Evolutionary conservation across 2,113 vertebrate genomes (phyloP).

Genomic region (Pardalotus punctatus): DNA sequence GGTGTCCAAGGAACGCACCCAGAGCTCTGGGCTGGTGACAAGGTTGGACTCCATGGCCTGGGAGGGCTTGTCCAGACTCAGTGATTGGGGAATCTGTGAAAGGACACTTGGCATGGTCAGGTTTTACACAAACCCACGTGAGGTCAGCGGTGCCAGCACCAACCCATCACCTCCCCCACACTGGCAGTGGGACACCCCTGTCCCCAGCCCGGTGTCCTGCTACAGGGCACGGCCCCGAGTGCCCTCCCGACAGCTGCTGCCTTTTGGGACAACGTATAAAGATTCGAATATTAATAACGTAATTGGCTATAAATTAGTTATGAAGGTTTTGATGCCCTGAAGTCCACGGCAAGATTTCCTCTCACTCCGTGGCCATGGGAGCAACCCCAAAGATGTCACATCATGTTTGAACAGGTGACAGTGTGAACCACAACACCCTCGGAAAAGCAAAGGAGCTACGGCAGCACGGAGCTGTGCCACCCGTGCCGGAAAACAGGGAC

Average conservation of each 20-base stretch:
- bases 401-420: not conserved
- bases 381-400: not conserved
- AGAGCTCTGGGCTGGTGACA: not conserved
- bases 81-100: not conserved
- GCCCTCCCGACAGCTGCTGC: slow-evolving; percentile 1
- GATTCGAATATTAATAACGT: slow-evolving; percentile 15
- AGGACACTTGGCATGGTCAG: rapidly evolving
- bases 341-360: not conserved
- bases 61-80: not conserved
- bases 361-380: not conserved
- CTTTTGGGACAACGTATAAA: not conserved
- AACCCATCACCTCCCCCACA: rapidly evolving
- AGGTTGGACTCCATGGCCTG: rapidly evolving
- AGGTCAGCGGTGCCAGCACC: not conserved
- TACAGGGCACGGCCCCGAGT: not conserved
- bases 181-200: rapidly evolving
- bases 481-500: not conserved
- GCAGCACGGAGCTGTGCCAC: not conserved
- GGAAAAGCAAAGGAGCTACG: not conserved
- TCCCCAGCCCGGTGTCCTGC: not conserved
- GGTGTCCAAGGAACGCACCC: not conserved
- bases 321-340: slow-evolving; percentile 13
- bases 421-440: slow-evolving; percentile 25
- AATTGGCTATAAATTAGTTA: slow-evolving; percentile 53
- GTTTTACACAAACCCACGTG: rapidly evolving